Evolutionary conservation across 2,113 vertebrate genomes (phyloP).

Genomic region (Melanocharis versteri): DNA sequence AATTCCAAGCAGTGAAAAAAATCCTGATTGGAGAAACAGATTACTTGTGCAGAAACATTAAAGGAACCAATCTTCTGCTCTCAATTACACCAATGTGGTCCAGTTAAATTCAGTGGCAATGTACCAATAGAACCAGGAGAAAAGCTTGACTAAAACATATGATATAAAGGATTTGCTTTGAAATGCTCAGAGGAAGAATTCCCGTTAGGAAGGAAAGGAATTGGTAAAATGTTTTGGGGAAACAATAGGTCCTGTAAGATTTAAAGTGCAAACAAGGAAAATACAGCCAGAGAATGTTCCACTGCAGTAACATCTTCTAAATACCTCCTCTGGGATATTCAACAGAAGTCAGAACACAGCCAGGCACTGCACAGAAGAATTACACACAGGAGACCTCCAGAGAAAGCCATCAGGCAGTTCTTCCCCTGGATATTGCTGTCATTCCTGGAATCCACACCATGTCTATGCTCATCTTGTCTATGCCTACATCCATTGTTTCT

Average conservation of each 20-base stretch:
- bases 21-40: not conserved
- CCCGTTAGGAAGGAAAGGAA: not conserved
- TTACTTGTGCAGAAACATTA: conserved; percentile 15
- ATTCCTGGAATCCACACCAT: not conserved
- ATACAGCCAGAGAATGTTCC: not conserved
- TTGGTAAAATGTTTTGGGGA: not conserved
- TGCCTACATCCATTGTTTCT: not conserved
- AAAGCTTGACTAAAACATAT: not conserved
- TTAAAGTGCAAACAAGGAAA: not conserved
- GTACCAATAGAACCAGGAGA: not conserved
- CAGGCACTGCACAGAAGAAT: not conserved
- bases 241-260: not conserved
- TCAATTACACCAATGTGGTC: not conserved
- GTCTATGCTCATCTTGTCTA: not conserved
- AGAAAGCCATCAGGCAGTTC: not conserved
- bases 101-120: not conserved
- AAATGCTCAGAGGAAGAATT: not conserved
- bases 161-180: not conserved
- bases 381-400: not conserved
- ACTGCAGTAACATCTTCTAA: not conserved
- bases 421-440: not conserved
- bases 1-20: conserved; percentile 19
- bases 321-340: not conserved
- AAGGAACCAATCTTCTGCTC: conserved; percentile 2
- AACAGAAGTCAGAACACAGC: not conserved